Base-by-base conservation (phyloP, 1,140 invertebrate genomes). In the Trypoxylus dichotomus region DNA sequence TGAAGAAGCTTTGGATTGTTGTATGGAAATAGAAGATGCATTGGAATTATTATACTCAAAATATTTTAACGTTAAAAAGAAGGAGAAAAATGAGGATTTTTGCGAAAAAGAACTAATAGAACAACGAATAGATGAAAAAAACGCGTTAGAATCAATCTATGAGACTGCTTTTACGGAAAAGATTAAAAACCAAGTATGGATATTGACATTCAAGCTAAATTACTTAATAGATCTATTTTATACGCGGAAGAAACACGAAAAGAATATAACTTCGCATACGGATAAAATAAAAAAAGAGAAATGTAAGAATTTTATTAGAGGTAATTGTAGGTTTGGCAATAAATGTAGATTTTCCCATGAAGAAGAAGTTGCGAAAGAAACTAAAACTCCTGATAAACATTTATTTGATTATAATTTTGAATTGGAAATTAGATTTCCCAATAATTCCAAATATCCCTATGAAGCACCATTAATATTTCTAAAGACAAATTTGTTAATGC, bases 261-360 rank as follows among this genome's bases (percentile, higher is more conserved):
- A 83, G 60, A 80, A 83, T 75, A 71, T 21, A 25, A 80, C 63
- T 29, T 63, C 11, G 13, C 54, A 41, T 24, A 60, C 76, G 27
- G 89, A 88, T 80, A 87, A 87, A 68, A 88, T 90, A 63, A 86
- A 89, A 81, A 90, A 89, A 86, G 89, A 92, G 81, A 85, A 90
- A 32, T 94, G 93, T 86, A 90, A 90, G 84, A 90, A 92, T 81
- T 93, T 91, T 82, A 81, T 91, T 73, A 89, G 88, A 81, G 92
- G 92, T 60, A 90, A 92, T 80, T 94, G 93, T 85, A 91, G 90
- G 83, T 94, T 88, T 87, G 92, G 91, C 25, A 85, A 87, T 75
- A 93, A 91, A 83, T 94, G 93, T 86, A 90, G 90, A 82, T 94
- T 92, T 88, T 89, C 89, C n/a, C 93, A 94, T 86, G 88, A 92